These are phyloP conservation scores for Erebia ligea DNA, from an alignment of 2,888 invertebrate genomes.

Conservation along the genomic window DNA sequence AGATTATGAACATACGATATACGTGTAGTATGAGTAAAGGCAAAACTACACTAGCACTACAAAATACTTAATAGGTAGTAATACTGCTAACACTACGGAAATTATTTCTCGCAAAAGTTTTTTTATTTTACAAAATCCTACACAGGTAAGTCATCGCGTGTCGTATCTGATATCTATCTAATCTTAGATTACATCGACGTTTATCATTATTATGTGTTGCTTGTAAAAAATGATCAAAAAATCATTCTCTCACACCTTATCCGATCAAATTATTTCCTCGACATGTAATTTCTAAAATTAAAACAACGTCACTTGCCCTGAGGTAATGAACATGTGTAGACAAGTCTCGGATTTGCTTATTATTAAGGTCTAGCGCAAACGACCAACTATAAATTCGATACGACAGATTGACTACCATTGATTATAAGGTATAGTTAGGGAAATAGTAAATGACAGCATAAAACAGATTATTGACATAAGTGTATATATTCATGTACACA, in stretches of 20 bases:
- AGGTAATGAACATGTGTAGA: constrained; percentile 57
- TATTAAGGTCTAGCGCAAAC: constrained; percentile 50
- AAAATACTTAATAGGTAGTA: too few species aligned
- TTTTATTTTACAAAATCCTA: neutral
- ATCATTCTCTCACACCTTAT: constrained; percentile 20
- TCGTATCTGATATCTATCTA: neutral
- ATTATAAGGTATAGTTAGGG: neutral
- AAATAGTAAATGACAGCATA: too few species aligned
- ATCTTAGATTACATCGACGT: constrained; percentile 1
- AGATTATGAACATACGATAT: too few species aligned
- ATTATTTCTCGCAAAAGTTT: neutral
- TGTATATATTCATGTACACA: too few species aligned
- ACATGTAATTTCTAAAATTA: constrained; percentile 36
- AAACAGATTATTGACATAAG: too few species aligned
- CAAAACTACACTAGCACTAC: too few species aligned
- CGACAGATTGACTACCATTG: neutral
- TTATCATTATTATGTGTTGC: neutral
- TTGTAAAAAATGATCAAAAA: neutral
- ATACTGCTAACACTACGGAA: too few species aligned
- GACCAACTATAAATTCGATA: neutral
- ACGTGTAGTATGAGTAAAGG: too few species aligned
- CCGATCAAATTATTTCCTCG: constrained; percentile 16
- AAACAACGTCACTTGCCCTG: constrained; percentile 38
- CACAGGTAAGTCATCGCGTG: neutral
- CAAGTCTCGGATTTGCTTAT: constrained; percentile 68